Evolutionary conservation across 2,113 vertebrate species (phyloP), one percentile per base, ranked within the genome.

Genomic region (Bagarius yarrelli): DNA sequence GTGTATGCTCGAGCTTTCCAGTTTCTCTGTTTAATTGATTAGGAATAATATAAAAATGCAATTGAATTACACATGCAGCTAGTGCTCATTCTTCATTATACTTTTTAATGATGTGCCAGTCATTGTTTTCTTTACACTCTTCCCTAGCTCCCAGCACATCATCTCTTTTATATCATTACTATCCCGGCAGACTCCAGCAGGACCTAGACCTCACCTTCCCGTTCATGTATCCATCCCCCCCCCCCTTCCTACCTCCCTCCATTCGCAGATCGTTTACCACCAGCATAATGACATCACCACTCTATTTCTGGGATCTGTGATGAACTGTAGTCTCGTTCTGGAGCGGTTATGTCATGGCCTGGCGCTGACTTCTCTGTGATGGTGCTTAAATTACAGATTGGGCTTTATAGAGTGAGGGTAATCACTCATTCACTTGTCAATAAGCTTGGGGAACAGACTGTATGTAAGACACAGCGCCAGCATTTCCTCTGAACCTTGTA

Each of bases 251-350:
- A 57, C 61, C 57, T 64, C 83, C 72, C 66, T 81, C 74, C 56
- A 53, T 70, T 72, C 56, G 8, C 82, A 83, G 89, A 89, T 91
- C 82, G 63, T 84, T 89, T 93, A 92, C 89, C 91, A 91, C 87
- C 89, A 91, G 88, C 81, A 85, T 86, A 80, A 84, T 92, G 90
- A 93, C 91, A 91, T 90, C 92, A 92, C 86, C 87, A 86, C 87
- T 86, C 88, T 91, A 92, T 92, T 93, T 90, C 90, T 90, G 88
- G 90, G 88, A 89, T 89, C 87, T 27, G 85, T 92, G 91, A 88
- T 87, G 86, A 85, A 86, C 86, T 78, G 86, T 72, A 73, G 85
- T 74, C 70, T 78, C 75, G 69, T 85, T 86, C 85, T 85, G 84
- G 86, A 90, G 87, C 88, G 88, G 89, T 92, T 88, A 92, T 90